Evolutionary conservation across 2,888 invertebrate genomes (phyloP), one percentile per base, ranked within the genome.

Genomic region (Coleophora deauratella): DNA sequence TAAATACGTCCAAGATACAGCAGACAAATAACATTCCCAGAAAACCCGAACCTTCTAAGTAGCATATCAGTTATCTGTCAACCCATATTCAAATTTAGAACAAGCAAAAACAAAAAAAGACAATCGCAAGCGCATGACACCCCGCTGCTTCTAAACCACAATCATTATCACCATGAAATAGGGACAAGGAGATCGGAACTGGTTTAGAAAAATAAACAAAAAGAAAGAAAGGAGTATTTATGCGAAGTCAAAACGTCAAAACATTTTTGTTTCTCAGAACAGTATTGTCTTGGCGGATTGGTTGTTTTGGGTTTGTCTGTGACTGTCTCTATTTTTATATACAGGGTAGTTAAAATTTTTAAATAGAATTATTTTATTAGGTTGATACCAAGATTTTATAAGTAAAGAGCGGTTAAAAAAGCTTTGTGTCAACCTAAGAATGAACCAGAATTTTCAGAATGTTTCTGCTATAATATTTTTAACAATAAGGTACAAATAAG

Each of bases 161-260:
- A 55, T 62, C 59, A 69, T 72, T 66, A 74, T 73, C 60, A 64
- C 59, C 54, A 44, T 56, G 62, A 69, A 66, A 70, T 62, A 63
- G 53, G 60, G 51, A 45, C 41, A 44, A 46, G 54, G 48, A 21
- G 21, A 21, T 21, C 21, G 21, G 47, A 43, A 37, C 42, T 40
- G 45, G 47, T 40, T 43, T 7, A 14, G 40, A 37, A 57, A 43
- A 49, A 55, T 55, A 52, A 49, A 55, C 55, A 52, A 59, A 57
- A 53, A 37, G 40, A 38, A 49, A 55, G 57, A 67, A 63, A 65
- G 21, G 21, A 54, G 49, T 43, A 47, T 58, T 57, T 57, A 59
- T 46, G 52, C 49, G 39, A 53, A 69, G 69, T 70, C 70, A 70
- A 66, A 73, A 74, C 68, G 21, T 21, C 21, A 21, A 21, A 21